These are phyloP conservation scores for Cynoglossus semilaevis DNA, from an alignment of 2,113 vertebrate genomes.

Conservation along the genomic window DNA sequence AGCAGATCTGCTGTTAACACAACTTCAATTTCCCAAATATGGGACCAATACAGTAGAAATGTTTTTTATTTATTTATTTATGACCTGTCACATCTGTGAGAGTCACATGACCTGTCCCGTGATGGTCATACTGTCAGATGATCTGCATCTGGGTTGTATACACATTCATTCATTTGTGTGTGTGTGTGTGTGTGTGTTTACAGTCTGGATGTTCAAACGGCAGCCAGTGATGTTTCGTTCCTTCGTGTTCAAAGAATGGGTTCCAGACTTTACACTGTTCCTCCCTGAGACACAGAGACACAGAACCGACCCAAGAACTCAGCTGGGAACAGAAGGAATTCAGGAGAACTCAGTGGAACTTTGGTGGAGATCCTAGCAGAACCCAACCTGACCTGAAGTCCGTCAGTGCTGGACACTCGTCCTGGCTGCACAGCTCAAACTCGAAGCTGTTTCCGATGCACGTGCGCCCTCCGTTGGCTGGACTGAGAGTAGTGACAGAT, in stretches of 20 bases:
- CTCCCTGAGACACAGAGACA: conserved; percentile 66
- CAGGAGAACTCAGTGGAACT: neutral
- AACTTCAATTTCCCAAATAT: no score
- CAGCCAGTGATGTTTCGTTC: conserved; percentile 90
- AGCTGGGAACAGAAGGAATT: neutral
- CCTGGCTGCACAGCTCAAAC: conserved; percentile 88
- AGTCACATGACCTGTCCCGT: no score
- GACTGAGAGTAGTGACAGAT: conserved; percentile 70
- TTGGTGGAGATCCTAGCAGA: neutral
- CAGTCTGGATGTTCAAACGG: conserved; percentile 89
- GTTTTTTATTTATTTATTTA: no score
- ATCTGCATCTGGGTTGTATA: no score
- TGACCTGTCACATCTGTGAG: no score
- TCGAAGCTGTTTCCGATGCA: conserved; percentile 90
- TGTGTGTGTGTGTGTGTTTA: conserved; percentile 67
- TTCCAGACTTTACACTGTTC: conserved; percentile 93
- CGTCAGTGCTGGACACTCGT: conserved; percentile 82
- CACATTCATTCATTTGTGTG: neutral
- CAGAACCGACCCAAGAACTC: neutral
- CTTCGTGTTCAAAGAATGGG: conserved; percentile 85
- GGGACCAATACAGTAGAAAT: no score
- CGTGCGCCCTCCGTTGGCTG: conserved; percentile 89
- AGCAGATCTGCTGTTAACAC: no score
- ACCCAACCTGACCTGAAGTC: conserved; percentile 81
- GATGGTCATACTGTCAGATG: no score